Evolutionary conservation across 2,888 invertebrate species (phyloP).

Genomic region (Tetragnatha montana): DNA sequence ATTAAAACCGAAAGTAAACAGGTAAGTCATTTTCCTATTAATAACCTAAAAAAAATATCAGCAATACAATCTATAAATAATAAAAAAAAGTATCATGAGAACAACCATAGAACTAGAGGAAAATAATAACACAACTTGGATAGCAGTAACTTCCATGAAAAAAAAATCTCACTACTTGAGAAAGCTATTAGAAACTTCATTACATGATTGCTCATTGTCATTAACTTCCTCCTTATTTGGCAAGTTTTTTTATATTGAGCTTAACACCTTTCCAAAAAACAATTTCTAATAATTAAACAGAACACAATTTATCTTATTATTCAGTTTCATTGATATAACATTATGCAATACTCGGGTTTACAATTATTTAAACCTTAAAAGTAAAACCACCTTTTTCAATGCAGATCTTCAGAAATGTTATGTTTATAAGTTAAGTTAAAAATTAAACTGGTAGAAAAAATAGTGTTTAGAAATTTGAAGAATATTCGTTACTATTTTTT

Average conservation of each 20-base stretch:
- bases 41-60: slow-evolving; percentile 48
- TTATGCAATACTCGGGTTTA: not conserved
- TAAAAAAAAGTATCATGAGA: not conserved
- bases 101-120: not conserved
- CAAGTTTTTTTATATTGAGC: slow-evolving; percentile 4
- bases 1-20: slow-evolving; percentile 52
- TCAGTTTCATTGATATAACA: not conserved
- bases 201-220: slow-evolving; percentile 29
- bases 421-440: no score
- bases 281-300: no score
- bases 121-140: slow-evolving; percentile 3
- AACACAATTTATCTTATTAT: not conserved
- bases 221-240: not conserved
- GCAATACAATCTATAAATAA: slow-evolving; percentile 47
- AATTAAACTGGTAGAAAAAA: no score
- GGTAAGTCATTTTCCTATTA: slow-evolving; percentile 52
- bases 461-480: no score
- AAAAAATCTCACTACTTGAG: slow-evolving; percentile 5
- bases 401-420: no score
- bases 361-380: not conserved
- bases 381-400: no score
- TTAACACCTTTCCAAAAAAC: not conserved
- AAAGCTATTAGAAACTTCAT: slow-evolving; percentile 9
- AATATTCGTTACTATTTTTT: no score
- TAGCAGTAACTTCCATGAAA: slow-evolving; percentile 12